Base-by-base conservation (phyloP, 1,140 invertebrate genomes). In the Pteromalus puparum region DNA sequence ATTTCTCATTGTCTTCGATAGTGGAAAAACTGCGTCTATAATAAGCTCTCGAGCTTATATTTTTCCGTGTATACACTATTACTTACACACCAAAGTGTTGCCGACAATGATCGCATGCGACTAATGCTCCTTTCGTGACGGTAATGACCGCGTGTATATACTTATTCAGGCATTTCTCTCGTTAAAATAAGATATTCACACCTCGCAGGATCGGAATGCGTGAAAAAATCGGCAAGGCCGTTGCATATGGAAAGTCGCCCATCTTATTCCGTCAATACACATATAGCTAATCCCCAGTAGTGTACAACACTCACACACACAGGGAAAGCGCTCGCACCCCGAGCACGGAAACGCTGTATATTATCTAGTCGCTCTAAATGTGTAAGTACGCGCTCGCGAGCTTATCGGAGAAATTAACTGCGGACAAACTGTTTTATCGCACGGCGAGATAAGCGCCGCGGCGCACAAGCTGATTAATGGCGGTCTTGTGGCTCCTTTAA, bases 381-480 rank as follows among this genome's bases (percentile, higher is more conserved):
- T n/a, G 78, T 1, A 18, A 70, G 67, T 70, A 13, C 26, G 67
- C 2, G 28, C 67, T 68, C 67, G 26, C 67, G 67, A 70, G 46
- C 80, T 85, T 88, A 87, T 87, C 84, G 82, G 73, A 80, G 86
- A 87, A 87, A 88, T 88, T 86, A 88, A 87, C 81, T 77, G 78
- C 83, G 82, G 83, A 87, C 87, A 88, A 88, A 88, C 87, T 77
- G 81, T 85, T 88, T 87, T 87, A 86, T 86, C 87, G 67, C 79
- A 80, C 72, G 67, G 85, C 82, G 83, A 87, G 84, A 87, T 76
- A 82, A 82, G 53, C 26, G 73, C 73, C 38, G 21, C 73, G 74
- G 78, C 46, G 53, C 53, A n/a, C 53, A 61, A 61, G 18, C 83
- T 87, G 86, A 87, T 87, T 87, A 87, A 87, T 85, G 72, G 84